Evolutionary conservation across 2,888 invertebrate genomes (phyloP).

Genomic region (Anthophora plumipes): DNA sequence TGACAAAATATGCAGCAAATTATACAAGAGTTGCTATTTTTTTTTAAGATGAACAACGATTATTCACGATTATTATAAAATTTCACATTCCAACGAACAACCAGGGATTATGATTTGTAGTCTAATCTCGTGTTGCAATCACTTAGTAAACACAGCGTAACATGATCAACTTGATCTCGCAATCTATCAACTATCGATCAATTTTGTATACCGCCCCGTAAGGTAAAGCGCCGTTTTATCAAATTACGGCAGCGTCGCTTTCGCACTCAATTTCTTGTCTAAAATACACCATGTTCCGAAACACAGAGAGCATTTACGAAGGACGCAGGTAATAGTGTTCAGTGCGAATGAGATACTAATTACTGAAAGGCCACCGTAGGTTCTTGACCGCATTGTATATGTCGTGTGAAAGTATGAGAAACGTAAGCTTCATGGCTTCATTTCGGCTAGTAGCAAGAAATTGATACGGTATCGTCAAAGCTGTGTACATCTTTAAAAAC

Average conservation of each 20-base stretch:
- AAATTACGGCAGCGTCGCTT: background rate
- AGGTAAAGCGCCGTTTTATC: background rate
- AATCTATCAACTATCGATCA: conserved; percentile 37
- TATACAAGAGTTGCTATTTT: conserved; percentile 4
- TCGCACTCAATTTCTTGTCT: background rate
- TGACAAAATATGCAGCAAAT: background rate
- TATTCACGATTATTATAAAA: conserved; percentile 34
- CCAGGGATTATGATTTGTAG: conserved; percentile 26
- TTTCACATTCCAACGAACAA: conserved; percentile 1
- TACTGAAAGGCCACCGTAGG: conserved; percentile 46
- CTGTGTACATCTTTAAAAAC: background rate
- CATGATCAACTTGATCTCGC: conserved; percentile 34
- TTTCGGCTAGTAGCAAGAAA: conserved; percentile 23
- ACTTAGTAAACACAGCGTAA: conserved; percentile 22
- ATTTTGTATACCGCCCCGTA: background rate
- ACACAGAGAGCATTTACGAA: conserved; percentile 24
- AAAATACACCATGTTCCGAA: background rate
- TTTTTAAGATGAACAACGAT: too few relatives aligned
- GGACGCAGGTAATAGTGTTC: conserved; percentile 21
- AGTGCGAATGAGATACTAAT: conserved; percentile 44
- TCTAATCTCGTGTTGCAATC: conserved; percentile 30
- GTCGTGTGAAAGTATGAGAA: conserved; percentile 48
- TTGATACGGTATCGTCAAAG: background rate
- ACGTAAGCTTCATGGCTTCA: conserved; percentile 27
- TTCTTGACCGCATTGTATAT: conserved; percentile 47